phyloP scores from a whole-genome alignment of 2,888 invertebrate species.

The Xylota segnis region DNA sequence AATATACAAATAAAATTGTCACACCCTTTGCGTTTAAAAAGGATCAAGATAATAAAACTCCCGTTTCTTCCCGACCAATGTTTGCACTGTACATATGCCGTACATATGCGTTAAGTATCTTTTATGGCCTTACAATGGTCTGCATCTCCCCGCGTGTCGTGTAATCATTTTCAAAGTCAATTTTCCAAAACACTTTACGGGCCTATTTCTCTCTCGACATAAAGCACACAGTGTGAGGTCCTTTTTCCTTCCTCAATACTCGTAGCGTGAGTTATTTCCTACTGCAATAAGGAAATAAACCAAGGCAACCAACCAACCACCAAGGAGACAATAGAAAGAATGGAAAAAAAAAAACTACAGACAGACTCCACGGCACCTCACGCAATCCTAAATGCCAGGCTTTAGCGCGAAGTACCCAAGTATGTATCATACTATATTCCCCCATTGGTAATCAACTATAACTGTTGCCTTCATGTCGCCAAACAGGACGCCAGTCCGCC shows the following conservation, averaged over 20 bases:
- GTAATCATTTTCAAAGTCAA: conserved; percentile 48
- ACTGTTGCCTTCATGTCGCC: conserved; percentile 73
- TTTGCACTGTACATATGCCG: no score
- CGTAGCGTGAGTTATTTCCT: conserved; percentile 14
- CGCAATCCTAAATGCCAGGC: conserved; percentile 59
- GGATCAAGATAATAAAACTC: conserved; percentile 28
- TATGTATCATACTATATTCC: not conserved
- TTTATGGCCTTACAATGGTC: conserved; percentile 22
- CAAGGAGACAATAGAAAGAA: conserved; percentile 34
- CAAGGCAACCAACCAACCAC: conserved; percentile 13
- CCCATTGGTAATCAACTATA: conserved; percentile 56
- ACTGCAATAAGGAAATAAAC: conserved; percentile 43
- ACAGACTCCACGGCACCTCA: conserved; percentile 70
- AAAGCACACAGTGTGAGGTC: conserved; percentile 8
- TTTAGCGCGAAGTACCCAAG: conserved; percentile 47
- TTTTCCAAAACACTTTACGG: conserved; percentile 16
- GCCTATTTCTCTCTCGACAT: not conserved
- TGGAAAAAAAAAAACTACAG: conserved; percentile 32
- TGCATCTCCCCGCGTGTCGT: conserved; percentile 5
- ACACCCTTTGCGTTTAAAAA: conserved; percentile 37
- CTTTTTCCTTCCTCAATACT: conserved; percentile 48
- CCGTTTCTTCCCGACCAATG: not conserved
- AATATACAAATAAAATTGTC: conserved; percentile 33
- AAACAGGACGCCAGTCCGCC: conserved; percentile 68
- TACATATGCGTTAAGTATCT: not conserved